Evolutionary conservation across 2,797 vertebrate species (phyloP).

Genomic region (Taeniopygia guttata): DNA sequence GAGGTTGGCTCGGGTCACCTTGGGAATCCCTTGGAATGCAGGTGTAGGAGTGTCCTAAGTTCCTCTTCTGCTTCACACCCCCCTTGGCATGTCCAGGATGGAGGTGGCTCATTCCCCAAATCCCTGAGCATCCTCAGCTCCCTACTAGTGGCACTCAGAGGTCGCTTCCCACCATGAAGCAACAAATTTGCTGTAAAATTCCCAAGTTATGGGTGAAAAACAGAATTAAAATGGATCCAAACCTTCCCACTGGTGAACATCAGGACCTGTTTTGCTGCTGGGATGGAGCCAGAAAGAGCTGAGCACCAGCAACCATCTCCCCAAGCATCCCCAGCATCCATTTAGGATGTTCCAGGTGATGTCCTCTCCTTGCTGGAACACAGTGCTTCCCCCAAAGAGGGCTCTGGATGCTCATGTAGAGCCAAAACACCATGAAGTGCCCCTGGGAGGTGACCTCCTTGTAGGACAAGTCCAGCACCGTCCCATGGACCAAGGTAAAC

Average conservation of each 20-base stretch:
- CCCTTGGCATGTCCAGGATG: accelerated
- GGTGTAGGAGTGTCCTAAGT: accelerated
- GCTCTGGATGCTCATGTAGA: not conserved
- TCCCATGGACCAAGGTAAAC: accelerated
- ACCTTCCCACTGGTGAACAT: not conserved
- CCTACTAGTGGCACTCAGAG: accelerated
- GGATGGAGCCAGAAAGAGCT: not conserved
- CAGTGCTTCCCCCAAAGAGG: not conserved
- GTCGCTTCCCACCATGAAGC: not conserved
- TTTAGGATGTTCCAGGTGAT: not conserved
- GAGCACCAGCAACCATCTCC: not conserved
- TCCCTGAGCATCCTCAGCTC: not conserved
- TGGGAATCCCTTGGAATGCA: not conserved
- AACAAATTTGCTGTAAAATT: accelerated
- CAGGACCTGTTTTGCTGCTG: not conserved
- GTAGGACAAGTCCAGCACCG: not conserved
- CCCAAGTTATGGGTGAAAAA: not conserved
- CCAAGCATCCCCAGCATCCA: not conserved
- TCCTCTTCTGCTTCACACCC: not conserved
- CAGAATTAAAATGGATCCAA: not conserved
- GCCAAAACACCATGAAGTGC: not conserved
- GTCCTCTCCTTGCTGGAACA: not conserved
- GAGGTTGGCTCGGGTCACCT: accelerated
- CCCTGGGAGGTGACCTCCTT: not conserved
- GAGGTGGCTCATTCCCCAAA: not conserved